These are phyloP conservation scores for Chloroceryle aenea DNA, from an alignment of 2,113 vertebrate species.

Conservation along the genomic window DNA sequence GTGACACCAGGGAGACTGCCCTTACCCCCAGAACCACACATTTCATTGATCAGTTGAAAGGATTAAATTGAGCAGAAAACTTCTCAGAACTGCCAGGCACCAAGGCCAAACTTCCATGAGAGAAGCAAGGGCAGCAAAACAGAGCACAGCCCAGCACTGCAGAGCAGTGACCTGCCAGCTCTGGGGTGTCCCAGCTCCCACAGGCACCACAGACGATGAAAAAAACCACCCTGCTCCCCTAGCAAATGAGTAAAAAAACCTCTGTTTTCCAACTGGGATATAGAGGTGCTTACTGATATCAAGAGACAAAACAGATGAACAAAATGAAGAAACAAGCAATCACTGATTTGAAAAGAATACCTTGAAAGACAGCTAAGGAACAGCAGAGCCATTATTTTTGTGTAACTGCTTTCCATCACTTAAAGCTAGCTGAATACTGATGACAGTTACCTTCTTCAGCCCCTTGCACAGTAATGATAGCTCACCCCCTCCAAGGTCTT, in stretches of 20 bases:
- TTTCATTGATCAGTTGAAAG: slow-evolving; percentile 29
- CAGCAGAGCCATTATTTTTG: not conserved
- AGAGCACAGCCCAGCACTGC: not conserved
- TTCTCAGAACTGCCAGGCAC: not conserved
- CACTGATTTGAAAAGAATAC: not conserved
- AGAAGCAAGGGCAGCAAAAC: not conserved
- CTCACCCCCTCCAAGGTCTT: not conserved
- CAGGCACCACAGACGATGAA: not conserved
- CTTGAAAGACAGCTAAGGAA: not conserved
- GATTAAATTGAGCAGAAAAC: slow-evolving; percentile 57
- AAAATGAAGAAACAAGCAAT: not conserved
- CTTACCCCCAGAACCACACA: not conserved
- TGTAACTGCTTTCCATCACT: not conserved
- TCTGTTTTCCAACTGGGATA: not conserved
- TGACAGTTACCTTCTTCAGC: not conserved
- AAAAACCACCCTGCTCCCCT: not conserved
- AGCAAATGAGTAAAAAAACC: not conserved
- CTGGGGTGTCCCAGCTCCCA: not conserved
- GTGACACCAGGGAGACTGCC: not conserved
- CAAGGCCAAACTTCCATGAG: not conserved
- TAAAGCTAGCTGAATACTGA: not conserved
- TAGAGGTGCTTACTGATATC: not conserved
- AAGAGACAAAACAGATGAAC: not conserved
- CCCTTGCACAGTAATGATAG: not conserved
- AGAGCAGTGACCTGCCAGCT: accelerated